Evolutionary conservation across 2,888 invertebrate species (phyloP).

Genomic region (Aradus depressus): DNA sequence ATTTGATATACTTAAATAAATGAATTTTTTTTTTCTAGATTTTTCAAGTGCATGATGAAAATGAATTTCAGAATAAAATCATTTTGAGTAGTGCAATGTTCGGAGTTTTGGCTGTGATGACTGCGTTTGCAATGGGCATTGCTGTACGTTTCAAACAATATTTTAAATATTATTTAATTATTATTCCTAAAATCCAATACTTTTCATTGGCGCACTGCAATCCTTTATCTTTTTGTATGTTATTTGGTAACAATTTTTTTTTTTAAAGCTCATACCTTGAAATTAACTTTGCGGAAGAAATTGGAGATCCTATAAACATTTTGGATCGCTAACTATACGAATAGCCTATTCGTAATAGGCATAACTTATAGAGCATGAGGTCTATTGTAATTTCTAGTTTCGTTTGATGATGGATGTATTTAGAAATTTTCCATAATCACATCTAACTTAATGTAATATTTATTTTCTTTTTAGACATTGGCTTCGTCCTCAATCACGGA

Average conservation of each 20-base stretch:
- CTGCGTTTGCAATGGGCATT: neutral
- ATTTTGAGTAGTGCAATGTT: conserved; percentile 44
- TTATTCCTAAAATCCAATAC: too few species aligned
- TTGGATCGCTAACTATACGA: too few species aligned
- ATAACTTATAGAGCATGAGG: too few species aligned
- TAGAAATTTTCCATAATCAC: neutral
- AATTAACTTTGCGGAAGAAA: too few species aligned
- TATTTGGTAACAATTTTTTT: too few species aligned
- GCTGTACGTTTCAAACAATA: neutral
- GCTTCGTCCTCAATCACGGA: conserved; percentile 32
- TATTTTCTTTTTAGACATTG: conserved; percentile 22
- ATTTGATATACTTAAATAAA: neutral
- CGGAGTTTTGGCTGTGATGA: conserved; percentile 36
- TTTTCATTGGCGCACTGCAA: too few species aligned
- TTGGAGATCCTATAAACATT: too few species aligned
- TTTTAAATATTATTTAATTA: neutral
- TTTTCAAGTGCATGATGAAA: conserved; percentile 38
- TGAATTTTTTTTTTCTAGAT: conserved; percentile 35
- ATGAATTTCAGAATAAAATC: conserved; percentile 36
- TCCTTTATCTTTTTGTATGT: too few species aligned
- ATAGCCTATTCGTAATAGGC: too few species aligned
- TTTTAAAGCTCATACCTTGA: too few species aligned
- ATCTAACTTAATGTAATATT: neutral
- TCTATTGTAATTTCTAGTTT: too few species aligned
- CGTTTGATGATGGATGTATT: too few species aligned